Conservation (phyloP, 2,113 vertebrate species). For the Paedocypris sp. region DNA sequence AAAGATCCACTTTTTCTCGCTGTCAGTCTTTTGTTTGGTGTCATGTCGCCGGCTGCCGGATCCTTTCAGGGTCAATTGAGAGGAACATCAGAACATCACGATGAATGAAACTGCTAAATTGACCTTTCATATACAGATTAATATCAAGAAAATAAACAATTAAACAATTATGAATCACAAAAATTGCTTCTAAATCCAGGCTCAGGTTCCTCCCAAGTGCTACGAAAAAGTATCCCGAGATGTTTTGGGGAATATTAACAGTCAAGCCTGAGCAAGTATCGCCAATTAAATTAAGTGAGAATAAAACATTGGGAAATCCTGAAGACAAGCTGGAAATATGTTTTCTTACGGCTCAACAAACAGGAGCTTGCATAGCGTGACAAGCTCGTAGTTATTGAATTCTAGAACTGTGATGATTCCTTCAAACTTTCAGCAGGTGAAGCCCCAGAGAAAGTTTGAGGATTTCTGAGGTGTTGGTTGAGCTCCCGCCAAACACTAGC, state of each 20-base stretch:
- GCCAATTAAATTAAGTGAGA: background rate
- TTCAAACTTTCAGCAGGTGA: constrained; percentile 7
- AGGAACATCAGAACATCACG: background rate
- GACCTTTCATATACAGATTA: too few species aligned
- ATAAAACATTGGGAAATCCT: background rate
- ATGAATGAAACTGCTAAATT: too few species aligned
- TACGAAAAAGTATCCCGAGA: too few species aligned
- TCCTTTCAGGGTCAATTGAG: background rate
- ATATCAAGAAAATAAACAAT: too few species aligned
- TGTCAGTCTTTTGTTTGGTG: background rate
- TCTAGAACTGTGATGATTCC: constrained; percentile 14
- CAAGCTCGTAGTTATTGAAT: constrained; percentile 29
- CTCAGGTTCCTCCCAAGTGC: too few species aligned
- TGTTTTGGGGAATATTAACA: background rate
- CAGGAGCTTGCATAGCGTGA: constrained; percentile 5
- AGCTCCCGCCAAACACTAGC: background rate
- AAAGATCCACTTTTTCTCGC: constrained; percentile 2
- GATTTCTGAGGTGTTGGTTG: background rate
- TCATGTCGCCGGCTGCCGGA: background rate
- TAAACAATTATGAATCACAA: too few species aligned
- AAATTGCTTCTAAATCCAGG: too few species aligned
- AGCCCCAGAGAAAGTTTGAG: background rate
- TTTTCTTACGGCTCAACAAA: constrained; percentile 4
- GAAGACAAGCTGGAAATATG: background rate
- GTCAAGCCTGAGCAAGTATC: background rate